A percentile compares a stretch with the other conserved stretches of the same genome.
phyloP scores from a whole-genome alignment of 2,888 invertebrate species.

The Xestia rhomboidea region DNA sequence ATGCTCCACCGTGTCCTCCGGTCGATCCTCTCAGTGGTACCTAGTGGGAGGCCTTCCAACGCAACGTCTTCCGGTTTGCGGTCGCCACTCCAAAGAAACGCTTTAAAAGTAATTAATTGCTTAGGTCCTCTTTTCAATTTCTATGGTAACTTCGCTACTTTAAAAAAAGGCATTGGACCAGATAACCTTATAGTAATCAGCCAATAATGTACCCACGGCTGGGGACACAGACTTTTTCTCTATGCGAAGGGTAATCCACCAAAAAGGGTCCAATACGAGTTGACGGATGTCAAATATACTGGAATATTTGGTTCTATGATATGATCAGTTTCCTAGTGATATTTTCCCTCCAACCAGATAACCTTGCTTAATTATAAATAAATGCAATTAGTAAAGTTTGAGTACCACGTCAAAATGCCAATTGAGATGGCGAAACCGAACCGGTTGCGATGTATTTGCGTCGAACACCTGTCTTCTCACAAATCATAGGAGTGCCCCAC shows the following conservation, averaged over 20 bases:
- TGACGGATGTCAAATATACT: neutral
- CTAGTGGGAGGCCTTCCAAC: too few species aligned
- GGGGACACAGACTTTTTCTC: neutral
- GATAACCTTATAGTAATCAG: neutral
- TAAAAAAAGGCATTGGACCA: neutral
- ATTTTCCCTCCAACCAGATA: neutral
- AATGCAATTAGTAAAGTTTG: slow-evolving; percentile 76
- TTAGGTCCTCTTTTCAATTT: too few species aligned
- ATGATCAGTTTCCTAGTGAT: neutral
- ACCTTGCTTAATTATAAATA: slow-evolving; percentile 3
- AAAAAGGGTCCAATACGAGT: neutral
- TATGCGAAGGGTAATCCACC: neutral
- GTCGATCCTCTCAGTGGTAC: too few species aligned
- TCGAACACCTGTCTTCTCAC: slow-evolving; percentile 84
- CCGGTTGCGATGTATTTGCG: slow-evolving; percentile 82
- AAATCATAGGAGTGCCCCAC: slow-evolving; percentile 79
- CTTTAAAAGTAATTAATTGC: too few species aligned
- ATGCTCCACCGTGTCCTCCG: too few species aligned
- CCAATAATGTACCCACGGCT: neutral
- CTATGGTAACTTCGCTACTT: neutral
- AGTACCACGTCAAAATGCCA: slow-evolving; percentile 82
- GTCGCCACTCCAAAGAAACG: too few species aligned
- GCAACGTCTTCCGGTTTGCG: too few species aligned
- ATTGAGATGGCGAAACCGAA: slow-evolving; percentile 88
- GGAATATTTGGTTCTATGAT: neutral